phyloP scores from a whole-genome alignment of 2,113 vertebrate genomes.

The Procavia capensis region DNA sequence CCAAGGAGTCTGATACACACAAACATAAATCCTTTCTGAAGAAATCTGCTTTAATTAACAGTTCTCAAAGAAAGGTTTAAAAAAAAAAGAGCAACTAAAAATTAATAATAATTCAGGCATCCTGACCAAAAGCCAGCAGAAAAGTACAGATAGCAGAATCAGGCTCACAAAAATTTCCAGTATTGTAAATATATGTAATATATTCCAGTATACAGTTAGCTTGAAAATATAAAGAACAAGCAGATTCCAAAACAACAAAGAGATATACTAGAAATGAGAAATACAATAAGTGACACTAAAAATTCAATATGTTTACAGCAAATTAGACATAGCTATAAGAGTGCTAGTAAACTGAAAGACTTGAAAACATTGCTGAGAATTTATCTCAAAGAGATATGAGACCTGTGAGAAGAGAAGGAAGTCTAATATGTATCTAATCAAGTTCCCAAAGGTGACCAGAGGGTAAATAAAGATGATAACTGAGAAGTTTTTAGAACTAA shows the following conservation, averaged over 20 bases:
- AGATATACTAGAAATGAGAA: slow-evolving; percentile 8
- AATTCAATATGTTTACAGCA: neutral
- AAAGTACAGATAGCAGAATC: neutral
- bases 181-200: slow-evolving; percentile 3
- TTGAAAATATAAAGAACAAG: slow-evolving; percentile 29
- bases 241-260: neutral
- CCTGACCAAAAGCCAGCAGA: slow-evolving; percentile 29
- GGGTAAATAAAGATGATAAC: neutral
- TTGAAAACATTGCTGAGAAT: neutral
- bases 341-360: neutral
- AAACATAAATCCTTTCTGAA: neutral
- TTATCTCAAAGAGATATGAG: neutral
- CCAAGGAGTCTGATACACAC: neutral
- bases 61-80: neutral
- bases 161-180: neutral
- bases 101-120: neutral
- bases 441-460: neutral
- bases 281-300: slow-evolving; percentile 26
- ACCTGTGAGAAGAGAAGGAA: neutral
- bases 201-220: neutral
- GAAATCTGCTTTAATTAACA: neutral
- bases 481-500: slow-evolving; percentile 28
- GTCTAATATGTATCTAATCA: neutral
- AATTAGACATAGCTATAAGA: slow-evolving; percentile 8
- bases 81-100: neutral